These are phyloP conservation scores for Oreochromis aureus DNA, from an alignment of 2,113 vertebrate species.

Conservation along the genomic window DNA sequence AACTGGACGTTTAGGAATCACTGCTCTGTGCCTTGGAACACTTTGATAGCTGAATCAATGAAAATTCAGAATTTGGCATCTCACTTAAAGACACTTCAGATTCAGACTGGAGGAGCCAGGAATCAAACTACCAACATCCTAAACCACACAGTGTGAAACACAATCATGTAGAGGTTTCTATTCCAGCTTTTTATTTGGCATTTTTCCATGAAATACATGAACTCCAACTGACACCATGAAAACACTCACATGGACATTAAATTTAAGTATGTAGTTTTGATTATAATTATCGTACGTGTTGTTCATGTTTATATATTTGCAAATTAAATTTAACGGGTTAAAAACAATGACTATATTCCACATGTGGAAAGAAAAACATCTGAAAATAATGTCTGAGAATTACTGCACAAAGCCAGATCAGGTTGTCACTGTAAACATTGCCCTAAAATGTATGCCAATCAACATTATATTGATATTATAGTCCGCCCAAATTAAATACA, in stretches of 20 bases:
- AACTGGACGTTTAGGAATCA: background rate
- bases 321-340: background rate
- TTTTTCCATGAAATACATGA: background rate
- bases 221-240: background rate
- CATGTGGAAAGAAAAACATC: background rate
- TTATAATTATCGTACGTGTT: background rate
- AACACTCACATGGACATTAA: background rate
- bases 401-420: background rate
- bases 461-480: background rate
- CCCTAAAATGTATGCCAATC: background rate
- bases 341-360: background rate
- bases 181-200: background rate
- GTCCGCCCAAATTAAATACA: background rate
- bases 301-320: background rate
- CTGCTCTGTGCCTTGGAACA: rapidly evolving
- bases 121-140: background rate
- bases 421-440: background rate
- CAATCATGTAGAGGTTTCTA: background rate
- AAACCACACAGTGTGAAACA: background rate
- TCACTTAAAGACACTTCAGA: background rate
- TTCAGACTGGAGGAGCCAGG: background rate
- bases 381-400: background rate
- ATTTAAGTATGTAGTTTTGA: background rate
- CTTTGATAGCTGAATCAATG: background rate
- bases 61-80: background rate